A percentile compares a stretch with the other conserved stretches of the same genome.
Evolutionary conservation across 2,113 vertebrate species (phyloP).

Genomic region (Catharus bicknelli): DNA sequence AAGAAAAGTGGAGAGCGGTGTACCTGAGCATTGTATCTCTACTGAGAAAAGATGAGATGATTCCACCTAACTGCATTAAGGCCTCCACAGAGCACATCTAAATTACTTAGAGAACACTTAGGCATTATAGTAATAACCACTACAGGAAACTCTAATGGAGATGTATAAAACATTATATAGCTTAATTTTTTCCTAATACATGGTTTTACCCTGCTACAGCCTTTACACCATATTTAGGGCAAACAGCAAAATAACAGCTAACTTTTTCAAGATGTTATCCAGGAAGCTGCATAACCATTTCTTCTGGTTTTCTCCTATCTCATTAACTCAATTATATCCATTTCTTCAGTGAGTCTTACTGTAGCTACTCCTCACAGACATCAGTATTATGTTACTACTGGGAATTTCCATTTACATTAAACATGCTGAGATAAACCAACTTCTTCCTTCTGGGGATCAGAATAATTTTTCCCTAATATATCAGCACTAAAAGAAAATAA

Average conservation of each 20-base stretch:
- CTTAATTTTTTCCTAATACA: slow-evolving; percentile 14
- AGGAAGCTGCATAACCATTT: not conserved
- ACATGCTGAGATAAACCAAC: not conserved
- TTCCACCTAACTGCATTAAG: slow-evolving; percentile 19
- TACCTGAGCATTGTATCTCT: not conserved
- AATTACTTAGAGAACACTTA: not conserved
- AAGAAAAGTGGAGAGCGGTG: not conserved
- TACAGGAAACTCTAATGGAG: slow-evolving; percentile 7
- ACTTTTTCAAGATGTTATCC: not conserved
- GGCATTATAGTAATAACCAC: not conserved
- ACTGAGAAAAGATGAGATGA: not conserved
- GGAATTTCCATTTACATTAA: not conserved
- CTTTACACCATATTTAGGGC: not conserved
- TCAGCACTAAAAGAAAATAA: not conserved
- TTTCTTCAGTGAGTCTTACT: not conserved
- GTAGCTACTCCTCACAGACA: not conserved
- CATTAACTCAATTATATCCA: not conserved
- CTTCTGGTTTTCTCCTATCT: not conserved
- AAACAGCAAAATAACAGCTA: not conserved
- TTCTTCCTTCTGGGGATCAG: not conserved
- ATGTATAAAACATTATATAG: slow-evolving; percentile 31
- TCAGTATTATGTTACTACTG: not conserved
- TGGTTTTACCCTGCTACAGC: not conserved
- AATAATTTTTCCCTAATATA: not conserved
- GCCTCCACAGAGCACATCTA: not conserved